A percentile compares a stretch with the other conserved stretches of the same genome.
These are phyloP conservation scores for Acleris emargana DNA, from an alignment of 2,888 invertebrate genomes.

Conservation along the genomic window DNA sequence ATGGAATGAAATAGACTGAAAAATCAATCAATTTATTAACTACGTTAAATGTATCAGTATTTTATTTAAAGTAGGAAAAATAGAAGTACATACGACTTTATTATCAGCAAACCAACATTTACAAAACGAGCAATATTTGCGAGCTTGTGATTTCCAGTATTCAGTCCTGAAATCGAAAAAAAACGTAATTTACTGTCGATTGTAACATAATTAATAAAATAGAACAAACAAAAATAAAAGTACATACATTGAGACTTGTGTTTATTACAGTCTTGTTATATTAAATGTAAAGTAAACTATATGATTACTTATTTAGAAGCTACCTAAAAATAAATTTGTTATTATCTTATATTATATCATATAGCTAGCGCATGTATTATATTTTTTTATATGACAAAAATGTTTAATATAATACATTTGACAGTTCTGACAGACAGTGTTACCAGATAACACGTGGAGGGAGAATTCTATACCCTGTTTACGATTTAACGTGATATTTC, in stretches of 20 bases:
- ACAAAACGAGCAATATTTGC: conserved; percentile 98
- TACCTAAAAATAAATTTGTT: no score
- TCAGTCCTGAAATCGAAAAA: conserved; percentile 87
- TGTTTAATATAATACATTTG: no score
- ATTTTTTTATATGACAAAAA: no score
- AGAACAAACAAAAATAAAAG: conserved; percentile 7
- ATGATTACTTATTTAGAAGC: no score
- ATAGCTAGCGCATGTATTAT: no score
- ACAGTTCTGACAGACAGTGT: no score
- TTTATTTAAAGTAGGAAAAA: neutral
- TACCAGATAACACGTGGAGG: no score
- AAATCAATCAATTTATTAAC: conserved; percentile 40
- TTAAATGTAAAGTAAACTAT: no score
- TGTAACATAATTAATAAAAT: conserved; percentile 49
- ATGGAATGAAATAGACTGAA: conserved; percentile 96
- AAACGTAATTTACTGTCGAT: neutral
- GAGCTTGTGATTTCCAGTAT: conserved; percentile 98
- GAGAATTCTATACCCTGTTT: no score
- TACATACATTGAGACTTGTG: neutral
- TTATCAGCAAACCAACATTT: conserved; percentile 99
- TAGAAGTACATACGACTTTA: conserved; percentile 88
- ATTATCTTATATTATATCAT: no score
- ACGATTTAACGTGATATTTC: no score
- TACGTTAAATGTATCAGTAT: neutral
- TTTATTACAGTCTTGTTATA: no score